Conservation (phyloP, 23 tunicate species). For the Botrylloides violaceus region DNA sequence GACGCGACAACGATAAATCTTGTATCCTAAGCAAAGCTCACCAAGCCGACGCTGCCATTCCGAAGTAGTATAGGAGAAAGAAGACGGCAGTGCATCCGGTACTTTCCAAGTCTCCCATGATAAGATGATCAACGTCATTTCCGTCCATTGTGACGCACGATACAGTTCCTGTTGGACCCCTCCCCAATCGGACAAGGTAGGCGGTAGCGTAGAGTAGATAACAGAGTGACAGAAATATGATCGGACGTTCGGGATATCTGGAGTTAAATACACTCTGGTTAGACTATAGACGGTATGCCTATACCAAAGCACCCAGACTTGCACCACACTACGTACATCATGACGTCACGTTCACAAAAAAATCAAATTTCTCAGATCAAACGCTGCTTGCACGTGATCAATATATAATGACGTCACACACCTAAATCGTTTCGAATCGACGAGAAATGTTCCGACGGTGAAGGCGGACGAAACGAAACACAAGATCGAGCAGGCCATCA, state of each 20-base stretch:
- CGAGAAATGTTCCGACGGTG: slow-evolving; percentile 51
- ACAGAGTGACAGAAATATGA: slow-evolving; percentile 60
- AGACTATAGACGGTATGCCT: not conserved
- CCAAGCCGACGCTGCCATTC: slow-evolving; percentile 85
- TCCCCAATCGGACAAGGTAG: slow-evolving; percentile 31
- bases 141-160: slow-evolving; percentile 33
- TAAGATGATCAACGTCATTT: slow-evolving; percentile 20
- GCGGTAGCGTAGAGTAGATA: slow-evolving; percentile 56
- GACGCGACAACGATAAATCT: no score
- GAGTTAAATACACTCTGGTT: not conserved
- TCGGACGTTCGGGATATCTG: slow-evolving; percentile 81
- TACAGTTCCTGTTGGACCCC: slow-evolving; percentile 31
- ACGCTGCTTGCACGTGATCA: no score
- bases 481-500: slow-evolving; percentile 23
- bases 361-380: no score
- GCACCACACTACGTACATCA: no score
- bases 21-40: no score
- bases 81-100: slow-evolving; percentile 69
- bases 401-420: no score
- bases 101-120: slow-evolving; percentile 43
- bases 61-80: slow-evolving; percentile 67
- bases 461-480: slow-evolving; percentile 60
- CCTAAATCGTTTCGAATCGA: slow-evolving; percentile 73
- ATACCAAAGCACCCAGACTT: no score
- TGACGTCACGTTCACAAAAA: no score